Percentiles rank a stretch among this genome's conserved stretches.
Evolutionary conservation across 2,797 vertebrate genomes (phyloP).

Genomic region (Rhincodon typus): DNA sequence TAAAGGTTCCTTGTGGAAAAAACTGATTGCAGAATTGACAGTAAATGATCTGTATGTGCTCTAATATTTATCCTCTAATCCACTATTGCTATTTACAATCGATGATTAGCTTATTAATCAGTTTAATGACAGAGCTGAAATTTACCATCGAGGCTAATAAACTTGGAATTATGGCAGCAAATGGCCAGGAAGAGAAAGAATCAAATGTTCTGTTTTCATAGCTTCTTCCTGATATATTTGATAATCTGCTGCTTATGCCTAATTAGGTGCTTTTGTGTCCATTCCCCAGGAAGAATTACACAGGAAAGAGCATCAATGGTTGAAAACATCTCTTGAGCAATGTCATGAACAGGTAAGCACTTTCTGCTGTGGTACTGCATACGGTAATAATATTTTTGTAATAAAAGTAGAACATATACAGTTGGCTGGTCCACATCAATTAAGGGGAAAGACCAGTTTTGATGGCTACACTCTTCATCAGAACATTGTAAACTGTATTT

Average conservation of each 20-base stretch:
- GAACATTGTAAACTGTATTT: background rate
- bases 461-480: background rate
- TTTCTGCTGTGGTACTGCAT: background rate
- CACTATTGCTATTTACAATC: constrained; percentile 54
- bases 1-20: background rate
- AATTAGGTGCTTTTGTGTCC: constrained; percentile 20
- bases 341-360: background rate
- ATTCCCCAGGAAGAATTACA: constrained; percentile 16
- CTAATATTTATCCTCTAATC: constrained; percentile 43
- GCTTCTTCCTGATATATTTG: background rate
- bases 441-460: background rate
- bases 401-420: background rate
- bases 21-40: background rate
- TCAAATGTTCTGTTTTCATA: background rate
- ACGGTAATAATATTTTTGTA: background rate
- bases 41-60: background rate
- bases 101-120: constrained; percentile 68
- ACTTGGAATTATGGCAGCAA: background rate
- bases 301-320: background rate
- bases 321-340: constrained; percentile 9
- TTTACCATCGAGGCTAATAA: background rate
- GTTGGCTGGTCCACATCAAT: background rate
- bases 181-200: background rate
- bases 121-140: constrained; percentile 57
- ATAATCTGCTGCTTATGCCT: constrained; percentile 20